Evolutionary conservation across 2,888 invertebrate species (phyloP).

Genomic region (Microchrysa polita): DNA sequence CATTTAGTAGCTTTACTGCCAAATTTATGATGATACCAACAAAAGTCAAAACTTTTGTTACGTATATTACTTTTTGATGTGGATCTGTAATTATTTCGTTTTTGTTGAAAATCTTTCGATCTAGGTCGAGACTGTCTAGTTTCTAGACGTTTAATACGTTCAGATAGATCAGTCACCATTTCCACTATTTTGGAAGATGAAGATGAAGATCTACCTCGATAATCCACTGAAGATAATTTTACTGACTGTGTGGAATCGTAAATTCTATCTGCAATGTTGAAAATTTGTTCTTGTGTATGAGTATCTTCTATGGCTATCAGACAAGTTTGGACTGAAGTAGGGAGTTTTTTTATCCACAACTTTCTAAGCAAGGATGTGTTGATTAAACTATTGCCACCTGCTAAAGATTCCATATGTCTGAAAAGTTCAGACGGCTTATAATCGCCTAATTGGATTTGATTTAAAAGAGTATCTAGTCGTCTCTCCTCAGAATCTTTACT

Average conservation of each 20-base stretch:
- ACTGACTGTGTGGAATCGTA: neutral
- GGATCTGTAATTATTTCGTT: neutral
- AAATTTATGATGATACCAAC: conserved; percentile 1
- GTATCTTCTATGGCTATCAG: neutral
- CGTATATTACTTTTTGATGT: neutral
- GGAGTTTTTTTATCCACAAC: too few species aligned
- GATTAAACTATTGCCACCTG: conserved; percentile 11
- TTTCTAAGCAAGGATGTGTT: neutral
- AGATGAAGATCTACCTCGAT: neutral
- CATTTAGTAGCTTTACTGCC: neutral
- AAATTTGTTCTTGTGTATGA: conserved; percentile 14
- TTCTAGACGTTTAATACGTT: neutral
- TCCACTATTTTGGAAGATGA: neutral
- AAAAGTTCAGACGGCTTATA: neutral
- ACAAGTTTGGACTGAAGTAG: neutral
- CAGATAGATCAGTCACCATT: neutral
- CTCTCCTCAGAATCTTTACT: conserved; percentile 39
- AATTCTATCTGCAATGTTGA: conserved; percentile 36
- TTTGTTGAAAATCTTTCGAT: too few species aligned
- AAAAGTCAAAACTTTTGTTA: neutral
- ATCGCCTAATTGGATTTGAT: too few species aligned
- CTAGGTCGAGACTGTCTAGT: neutral
- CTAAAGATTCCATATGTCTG: conserved; percentile 12
- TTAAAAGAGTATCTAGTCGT: conserved; percentile 14
- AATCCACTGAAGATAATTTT: too few species aligned